Percentiles rank a stretch among this genome's conserved stretches.
Evolutionary conservation across 2,888 invertebrate species (phyloP).

Genomic region (Hemithea aestivaria): DNA sequence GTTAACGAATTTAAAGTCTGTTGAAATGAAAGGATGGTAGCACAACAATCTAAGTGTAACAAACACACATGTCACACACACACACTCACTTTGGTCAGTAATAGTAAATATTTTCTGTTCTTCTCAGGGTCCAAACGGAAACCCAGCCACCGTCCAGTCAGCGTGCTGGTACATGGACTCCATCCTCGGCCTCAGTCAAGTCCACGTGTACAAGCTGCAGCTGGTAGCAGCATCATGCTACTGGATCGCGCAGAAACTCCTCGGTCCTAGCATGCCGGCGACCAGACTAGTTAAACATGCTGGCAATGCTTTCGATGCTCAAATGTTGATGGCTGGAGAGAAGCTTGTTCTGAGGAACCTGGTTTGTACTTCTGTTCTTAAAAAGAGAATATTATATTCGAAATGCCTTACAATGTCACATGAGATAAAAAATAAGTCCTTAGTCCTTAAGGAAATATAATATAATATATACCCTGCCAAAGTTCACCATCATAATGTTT

Average conservation of each 20-base stretch:
- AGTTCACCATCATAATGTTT: too few relatives aligned
- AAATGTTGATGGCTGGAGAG: conserved; percentile 42
- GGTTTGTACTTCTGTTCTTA: conserved; percentile 35
- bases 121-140: conserved; percentile 43
- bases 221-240: conserved; percentile 56
- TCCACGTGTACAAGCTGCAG: conserved; percentile 50
- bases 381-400: too few relatives aligned
- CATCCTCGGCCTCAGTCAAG: conserved; percentile 32
- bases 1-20: too few relatives aligned
- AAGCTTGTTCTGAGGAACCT: conserved; percentile 42
- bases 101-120: too few relatives aligned
- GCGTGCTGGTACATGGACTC: conserved; percentile 62
- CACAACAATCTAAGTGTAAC: too few relatives aligned
- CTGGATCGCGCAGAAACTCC: conserved; percentile 61
- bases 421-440: too few relatives aligned
- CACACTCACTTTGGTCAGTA: too few relatives aligned
- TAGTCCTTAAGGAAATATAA: too few relatives aligned
- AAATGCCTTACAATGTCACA: too few relatives aligned
- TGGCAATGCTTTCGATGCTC: conserved; percentile 40
- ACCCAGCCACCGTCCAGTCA: conserved; percentile 52
- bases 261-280: conserved; percentile 40
- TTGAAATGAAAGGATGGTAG: too few relatives aligned
- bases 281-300: conserved; percentile 42
- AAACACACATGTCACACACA: too few relatives aligned
- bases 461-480: too few relatives aligned